These are phyloP conservation scores for Trachelus stipa DNA, from an alignment of 2,888 invertebrate species.

Conservation along the genomic window DNA sequence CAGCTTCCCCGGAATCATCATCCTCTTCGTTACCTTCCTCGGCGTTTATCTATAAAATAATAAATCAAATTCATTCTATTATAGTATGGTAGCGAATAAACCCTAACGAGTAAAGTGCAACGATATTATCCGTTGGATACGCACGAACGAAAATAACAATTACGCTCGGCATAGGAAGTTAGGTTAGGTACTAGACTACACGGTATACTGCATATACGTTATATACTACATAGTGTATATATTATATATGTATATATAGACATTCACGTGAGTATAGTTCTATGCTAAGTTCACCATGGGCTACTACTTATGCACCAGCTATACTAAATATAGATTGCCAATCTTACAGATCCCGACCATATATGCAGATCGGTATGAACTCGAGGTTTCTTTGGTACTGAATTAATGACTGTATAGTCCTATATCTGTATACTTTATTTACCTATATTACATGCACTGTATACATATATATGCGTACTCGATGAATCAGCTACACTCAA, in stretches of 20 bases:
- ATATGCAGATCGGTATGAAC: neutral
- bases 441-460: neutral
- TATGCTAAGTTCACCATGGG: neutral
- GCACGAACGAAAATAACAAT: neutral
- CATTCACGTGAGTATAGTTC: neutral
- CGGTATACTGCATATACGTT: neutral
- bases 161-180: neutral
- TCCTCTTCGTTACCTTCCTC: conserved; percentile 44
- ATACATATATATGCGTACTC: neutral
- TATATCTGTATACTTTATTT: neutral
- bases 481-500: neutral
- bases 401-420: neutral
- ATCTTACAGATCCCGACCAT: neutral
- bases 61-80: neutral
- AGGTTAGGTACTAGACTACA: neutral
- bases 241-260: neutral
- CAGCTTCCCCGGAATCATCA: conserved; percentile 39
- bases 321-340: neutral
- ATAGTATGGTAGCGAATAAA: neutral
- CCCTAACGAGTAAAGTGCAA: neutral
- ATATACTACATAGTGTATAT: too few species aligned
- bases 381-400: neutral
- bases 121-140: neutral
- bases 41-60: conserved; percentile 47
- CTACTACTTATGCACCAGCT: neutral